Evolutionary conservation across 2,113 vertebrate species (phyloP), one percentile per base, ranked within the genome.

Genomic region (Hiodon alosoides): DNA sequence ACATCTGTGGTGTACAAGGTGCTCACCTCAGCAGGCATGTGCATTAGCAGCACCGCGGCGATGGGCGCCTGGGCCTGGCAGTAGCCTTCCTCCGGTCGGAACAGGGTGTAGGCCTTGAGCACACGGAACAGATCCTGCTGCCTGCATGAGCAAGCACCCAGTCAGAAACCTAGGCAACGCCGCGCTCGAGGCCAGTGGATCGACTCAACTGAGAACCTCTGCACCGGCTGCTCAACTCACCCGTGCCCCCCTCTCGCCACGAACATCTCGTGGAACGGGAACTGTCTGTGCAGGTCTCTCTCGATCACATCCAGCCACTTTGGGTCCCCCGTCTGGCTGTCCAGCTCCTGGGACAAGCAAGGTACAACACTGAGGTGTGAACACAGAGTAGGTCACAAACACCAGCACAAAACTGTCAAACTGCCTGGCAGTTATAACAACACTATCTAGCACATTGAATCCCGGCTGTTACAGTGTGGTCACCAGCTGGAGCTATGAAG

Each of bases 231-330:
- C 1, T n/a, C 62, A n/a, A 10, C 93, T 80, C 78, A 98, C 97
- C 97, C 97, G 0, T 98, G 94, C 74, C 97, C 97, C 62, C 96
- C 97, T 3, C 96, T 92, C 0, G 96, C 94, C 72, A 93, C 89
- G 0, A 99, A 99, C 97, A 99, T 98, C 91, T 99, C 97, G 0
- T 99, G 97, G 87, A 99, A 99, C 48, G 97, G 97, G 79, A 99
- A 98, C 84, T 99, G 97, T 54, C 97, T 90, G 82, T 99, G 97
- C 58, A 99, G 93, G 82, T 99, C 97, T 70, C 94, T 89, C 86
- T 98, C 93, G 0, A 99, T 99, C 79, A 98, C 90, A 0, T 99
- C 97, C 77, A 98, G 81, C 97, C 97, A 99, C 79, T 94, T 96
- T 0, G 96, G 93, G 65, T 98, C 95, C 62, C 96, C 97, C 0